Base-by-base conservation (phyloP, 2,113 vertebrate species). In the Orcinus orca region DNA sequence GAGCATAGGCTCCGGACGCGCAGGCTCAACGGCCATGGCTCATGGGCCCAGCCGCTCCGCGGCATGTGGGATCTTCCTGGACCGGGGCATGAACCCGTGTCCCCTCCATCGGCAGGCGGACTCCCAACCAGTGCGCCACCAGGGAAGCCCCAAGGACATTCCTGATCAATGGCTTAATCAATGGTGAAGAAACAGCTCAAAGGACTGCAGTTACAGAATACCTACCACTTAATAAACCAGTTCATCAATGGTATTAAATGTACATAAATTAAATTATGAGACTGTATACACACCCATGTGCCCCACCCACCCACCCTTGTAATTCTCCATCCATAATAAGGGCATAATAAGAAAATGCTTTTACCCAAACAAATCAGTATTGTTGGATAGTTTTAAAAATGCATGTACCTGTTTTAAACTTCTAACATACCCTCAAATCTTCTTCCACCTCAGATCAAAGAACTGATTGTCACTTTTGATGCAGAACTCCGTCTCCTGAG, bases 401-500 rank as follows among this genome's bases (percentile, higher is more conserved):
- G 20, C 13, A 13, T 11, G 95, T 88, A 67, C 3, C 44, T 81
- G 4, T 91, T 97, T 44, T 95, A 87, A 87, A 71, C 23, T 93
- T 90, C 38, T 95, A 36, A 85, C 73, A 31, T 31, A 76, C 41
- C 13, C 68, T 33, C 23, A 74, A 36, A 91, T 97, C 23, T 79
- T 92, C 67, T 95, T 67, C 15, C 44, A 3, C 50, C 96, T 79
- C 97, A 99, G 99, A 99, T 99, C 98, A 98, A 99, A 11, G 95
- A 97, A 1, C 95, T 98, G 1, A 97, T 99, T 87, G 90, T 97
- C 63, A 97, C 85, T 41, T 99, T 99, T 14, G 99, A 99, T 55
- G 98, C 99, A 0, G 98, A 99, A 77, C 98, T 99, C n/a, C 90
- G 80, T 65, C 96, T 99, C 85, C 97, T 99, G 96, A 98, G 98